Percentiles rank a stretch among this genome's conserved stretches.
Conservation (phyloP, 2,888 invertebrate species). For the Pterostichus niger region DNA sequence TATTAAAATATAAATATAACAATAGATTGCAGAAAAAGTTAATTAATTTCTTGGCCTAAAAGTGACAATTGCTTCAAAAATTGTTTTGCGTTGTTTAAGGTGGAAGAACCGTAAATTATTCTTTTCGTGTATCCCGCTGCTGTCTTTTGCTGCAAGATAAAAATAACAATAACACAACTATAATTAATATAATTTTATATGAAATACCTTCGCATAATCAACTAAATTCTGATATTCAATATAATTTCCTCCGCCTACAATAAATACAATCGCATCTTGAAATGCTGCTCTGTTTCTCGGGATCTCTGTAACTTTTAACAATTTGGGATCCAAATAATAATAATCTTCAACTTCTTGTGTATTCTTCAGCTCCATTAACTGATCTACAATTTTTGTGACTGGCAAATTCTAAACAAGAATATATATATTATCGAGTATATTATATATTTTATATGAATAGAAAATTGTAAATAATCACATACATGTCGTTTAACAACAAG, state of each 20-base stretch:
- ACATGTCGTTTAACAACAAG: slow-evolving; percentile 98
- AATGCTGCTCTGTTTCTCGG: slow-evolving; percentile 85
- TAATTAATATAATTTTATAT: slow-evolving; percentile 45
- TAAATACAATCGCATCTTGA: slow-evolving; percentile 93
- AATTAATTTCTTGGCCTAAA: slow-evolving; percentile 85
- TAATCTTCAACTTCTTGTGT: slow-evolving; percentile 91
- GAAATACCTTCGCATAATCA: slow-evolving; percentile 91
- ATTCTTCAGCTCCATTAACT: slow-evolving; percentile 90
- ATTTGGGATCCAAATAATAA: slow-evolving; percentile 96
- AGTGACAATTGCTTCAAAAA: slow-evolving; percentile 95
- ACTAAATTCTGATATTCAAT: slow-evolving; percentile 99
- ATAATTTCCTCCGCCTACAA: slow-evolving; percentile 97
- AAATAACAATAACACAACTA: slow-evolving; percentile 57
- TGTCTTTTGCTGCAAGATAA: slow-evolving; percentile 84
- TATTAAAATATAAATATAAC: slow-evolving; percentile 31
- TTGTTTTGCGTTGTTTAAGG: slow-evolving; percentile 95
- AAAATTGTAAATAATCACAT: slow-evolving; percentile 76
- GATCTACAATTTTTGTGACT: slow-evolving; percentile 94
- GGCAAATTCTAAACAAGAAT: slow-evolving; percentile 93
- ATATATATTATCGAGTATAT: slow-evolving; percentile 65
- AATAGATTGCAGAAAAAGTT: slow-evolving; percentile 17
- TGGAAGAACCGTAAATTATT: slow-evolving; percentile 97
- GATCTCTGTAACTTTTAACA: slow-evolving; percentile 86
- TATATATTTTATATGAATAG: slow-evolving; percentile 9
- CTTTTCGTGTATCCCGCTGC: slow-evolving; percentile 85